Conservation (phyloP, 1,140 invertebrate genomes). For the Stenopsyche tienmushanensis region DNA sequence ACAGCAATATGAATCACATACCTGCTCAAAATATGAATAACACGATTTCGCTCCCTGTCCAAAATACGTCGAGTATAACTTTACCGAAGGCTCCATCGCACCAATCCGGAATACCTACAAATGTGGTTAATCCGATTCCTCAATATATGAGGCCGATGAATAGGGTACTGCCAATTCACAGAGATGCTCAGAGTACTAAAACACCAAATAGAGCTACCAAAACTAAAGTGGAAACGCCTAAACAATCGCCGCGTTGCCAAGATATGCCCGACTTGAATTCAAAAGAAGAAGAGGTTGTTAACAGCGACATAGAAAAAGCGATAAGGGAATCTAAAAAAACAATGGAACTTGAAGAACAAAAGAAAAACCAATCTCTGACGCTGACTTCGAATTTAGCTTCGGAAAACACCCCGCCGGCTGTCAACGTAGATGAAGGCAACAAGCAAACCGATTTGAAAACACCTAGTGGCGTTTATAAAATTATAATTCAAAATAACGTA, state of each 20-base stretch:
- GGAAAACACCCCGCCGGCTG: constrained; percentile 27
- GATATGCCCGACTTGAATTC: constrained; percentile 56
- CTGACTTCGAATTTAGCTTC: constrained; percentile 46
- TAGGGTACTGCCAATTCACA: constrained; percentile 71
- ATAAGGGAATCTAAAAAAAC: constrained; percentile 56
- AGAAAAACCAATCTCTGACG: constrained; percentile 45
- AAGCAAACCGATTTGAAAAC: constrained; percentile 49
- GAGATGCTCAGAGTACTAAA: constrained; percentile 51
- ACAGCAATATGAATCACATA: constrained; percentile 50
- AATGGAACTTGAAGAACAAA: constrained; percentile 53
- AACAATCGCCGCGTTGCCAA: constrained; percentile 47
- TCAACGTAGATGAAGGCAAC: constrained; percentile 45
- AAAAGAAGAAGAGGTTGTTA: constrained; percentile 51
- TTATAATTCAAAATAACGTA: constrained; percentile 54
- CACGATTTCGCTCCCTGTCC: constrained; percentile 52
- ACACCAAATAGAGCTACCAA: constrained; percentile 44
- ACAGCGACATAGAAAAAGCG: constrained; percentile 56
- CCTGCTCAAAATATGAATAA: constrained; percentile 48
- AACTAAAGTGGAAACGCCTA: constrained; percentile 45
- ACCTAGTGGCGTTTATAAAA: constrained; percentile 55
- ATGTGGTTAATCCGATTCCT: constrained; percentile 66
- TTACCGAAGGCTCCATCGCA: constrained; percentile 61
- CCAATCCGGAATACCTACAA: constrained; percentile 63
- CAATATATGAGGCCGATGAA: constrained; percentile 68
- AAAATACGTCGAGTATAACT: constrained; percentile 58